These are phyloP conservation scores for Calyptomena viridis DNA, from an alignment of 2,113 vertebrate species.

Conservation along the genomic window DNA sequence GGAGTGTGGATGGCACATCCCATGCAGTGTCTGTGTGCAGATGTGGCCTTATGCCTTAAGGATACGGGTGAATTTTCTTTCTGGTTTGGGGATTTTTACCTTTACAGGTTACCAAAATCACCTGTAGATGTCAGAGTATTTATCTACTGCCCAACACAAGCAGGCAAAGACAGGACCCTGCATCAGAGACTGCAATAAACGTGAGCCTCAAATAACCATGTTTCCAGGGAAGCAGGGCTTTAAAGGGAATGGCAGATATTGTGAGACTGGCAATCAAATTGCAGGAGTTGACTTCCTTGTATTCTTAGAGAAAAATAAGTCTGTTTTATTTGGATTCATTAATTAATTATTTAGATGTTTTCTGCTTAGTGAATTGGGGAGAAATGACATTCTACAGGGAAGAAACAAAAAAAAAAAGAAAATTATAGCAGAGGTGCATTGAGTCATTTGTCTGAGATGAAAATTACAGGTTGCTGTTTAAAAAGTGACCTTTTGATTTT, in stretches of 20 bases:
- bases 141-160: background rate
- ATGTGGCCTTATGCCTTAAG: background rate
- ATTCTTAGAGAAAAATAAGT: background rate
- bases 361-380: conserved; percentile 9
- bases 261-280: background rate
- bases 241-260: background rate
- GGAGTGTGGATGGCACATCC: background rate
- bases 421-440: background rate
- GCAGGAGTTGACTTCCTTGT: background rate
- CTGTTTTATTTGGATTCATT: conserved; percentile 14
- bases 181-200: background rate
- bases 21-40: background rate
- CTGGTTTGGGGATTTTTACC: background rate
- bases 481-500: background rate
- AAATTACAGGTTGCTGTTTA: background rate
- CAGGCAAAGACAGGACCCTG: background rate
- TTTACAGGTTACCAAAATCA: background rate
- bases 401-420: background rate
- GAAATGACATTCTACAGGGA: background rate
- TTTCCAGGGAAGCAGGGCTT: conserved; percentile 24
- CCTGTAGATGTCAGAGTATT: background rate
- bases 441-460: background rate
- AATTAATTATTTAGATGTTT: conserved; percentile 32
- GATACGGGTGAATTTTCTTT: background rate
- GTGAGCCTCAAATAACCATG: background rate